Conservation (phyloP, 2,888 invertebrate species). For the Tubulanus polymorphus region DNA sequence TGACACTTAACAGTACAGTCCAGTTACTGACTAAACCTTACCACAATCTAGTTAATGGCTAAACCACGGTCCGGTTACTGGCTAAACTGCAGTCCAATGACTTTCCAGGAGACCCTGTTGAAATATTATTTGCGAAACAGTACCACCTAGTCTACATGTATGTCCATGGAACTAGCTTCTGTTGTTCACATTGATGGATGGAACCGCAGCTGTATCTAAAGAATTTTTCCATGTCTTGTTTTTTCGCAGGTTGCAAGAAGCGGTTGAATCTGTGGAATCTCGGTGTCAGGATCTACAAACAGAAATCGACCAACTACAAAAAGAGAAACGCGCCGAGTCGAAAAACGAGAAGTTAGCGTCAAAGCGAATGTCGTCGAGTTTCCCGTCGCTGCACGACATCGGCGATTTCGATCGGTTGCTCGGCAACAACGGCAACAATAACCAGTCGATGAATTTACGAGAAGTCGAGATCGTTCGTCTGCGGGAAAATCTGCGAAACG, state of each 20-base stretch:
- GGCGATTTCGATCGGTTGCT: constrained; percentile 34
- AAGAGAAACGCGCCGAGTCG: constrained; percentile 23
- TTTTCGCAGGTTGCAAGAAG: constrained; percentile 45
- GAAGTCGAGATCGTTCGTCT: constrained; percentile 40
- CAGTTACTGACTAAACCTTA: no score
- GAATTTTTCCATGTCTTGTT: no score
- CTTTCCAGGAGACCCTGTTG: no score
- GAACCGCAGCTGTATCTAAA: no score
- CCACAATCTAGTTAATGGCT: no score
- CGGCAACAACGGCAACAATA: constrained; percentile 30
- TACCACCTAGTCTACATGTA: no score
- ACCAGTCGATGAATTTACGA: constrained; percentile 36
- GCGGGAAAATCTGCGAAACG: constrained; percentile 37
- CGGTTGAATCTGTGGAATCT: constrained; percentile 74
- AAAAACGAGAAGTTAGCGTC: neutral
- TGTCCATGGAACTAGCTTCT: no score
- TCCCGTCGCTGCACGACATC: constrained; percentile 28
- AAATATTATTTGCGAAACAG: no score
- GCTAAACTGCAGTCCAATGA: no score
- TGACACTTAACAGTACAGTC: no score
- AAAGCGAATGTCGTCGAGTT: constrained; percentile 33
- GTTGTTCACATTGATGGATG: no score
- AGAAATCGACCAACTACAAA: constrained; percentile 68
- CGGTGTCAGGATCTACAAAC: constrained; percentile 80
- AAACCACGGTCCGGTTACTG: no score